A percentile compares a stretch with the other conserved stretches of the same genome.
These are phyloP conservation scores for Sylvia borin DNA, from an alignment of 2,797 vertebrate genomes.

Conservation along the genomic window DNA sequence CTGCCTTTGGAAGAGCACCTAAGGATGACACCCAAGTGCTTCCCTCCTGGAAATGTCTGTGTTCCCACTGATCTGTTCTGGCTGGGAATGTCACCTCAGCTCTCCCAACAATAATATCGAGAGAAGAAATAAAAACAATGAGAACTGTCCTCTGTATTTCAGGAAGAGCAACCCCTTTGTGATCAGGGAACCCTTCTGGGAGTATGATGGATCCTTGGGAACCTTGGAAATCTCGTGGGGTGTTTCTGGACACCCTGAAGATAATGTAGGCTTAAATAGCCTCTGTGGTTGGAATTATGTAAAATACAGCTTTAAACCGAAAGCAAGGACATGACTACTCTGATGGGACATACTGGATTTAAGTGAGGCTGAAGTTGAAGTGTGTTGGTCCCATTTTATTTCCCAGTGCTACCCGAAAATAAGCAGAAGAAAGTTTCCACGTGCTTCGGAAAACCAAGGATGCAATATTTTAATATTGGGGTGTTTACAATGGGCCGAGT, in stretches of 20 bases:
- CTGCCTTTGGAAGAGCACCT: not conserved
- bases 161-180: not conserved
- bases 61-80: not conserved
- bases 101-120: not conserved
- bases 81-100: not conserved
- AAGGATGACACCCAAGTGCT: not conserved
- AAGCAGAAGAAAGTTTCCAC: not conserved
- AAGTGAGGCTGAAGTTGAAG: not conserved
- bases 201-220: not conserved
- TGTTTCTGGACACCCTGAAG: not conserved
- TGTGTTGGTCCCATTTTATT: not conserved
- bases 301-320: not conserved
- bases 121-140: not conserved
- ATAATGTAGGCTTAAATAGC: not conserved
- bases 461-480: not conserved
- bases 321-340: not conserved
- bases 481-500: rapidly evolving
- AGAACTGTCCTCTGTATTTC: rapidly evolving
- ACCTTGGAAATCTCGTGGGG: not conserved
- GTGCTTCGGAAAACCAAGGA: rapidly evolving
- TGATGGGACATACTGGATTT: not conserved
- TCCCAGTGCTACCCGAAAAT: not conserved
- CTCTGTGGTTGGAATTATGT: not conserved
- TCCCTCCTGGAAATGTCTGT: not conserved
- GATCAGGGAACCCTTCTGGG: not conserved